A percentile compares a stretch with the other conserved stretches of the same genome.
These are phyloP conservation scores for Aleiodes leptofemur DNA, from an alignment of 2,888 invertebrate genomes.

Conservation along the genomic window DNA sequence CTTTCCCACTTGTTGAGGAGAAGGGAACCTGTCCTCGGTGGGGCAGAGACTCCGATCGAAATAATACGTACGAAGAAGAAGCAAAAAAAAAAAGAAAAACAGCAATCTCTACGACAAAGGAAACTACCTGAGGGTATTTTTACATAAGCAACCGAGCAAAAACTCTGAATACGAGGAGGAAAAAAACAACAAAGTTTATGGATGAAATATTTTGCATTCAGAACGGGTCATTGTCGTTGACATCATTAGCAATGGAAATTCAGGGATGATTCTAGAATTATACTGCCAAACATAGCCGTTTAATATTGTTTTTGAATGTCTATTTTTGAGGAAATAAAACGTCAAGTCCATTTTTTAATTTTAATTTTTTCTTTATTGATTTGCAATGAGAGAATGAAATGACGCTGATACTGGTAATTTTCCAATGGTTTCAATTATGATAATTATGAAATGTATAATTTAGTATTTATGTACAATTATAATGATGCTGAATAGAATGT, in stretches of 20 bases:
- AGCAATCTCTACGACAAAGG: conserved; percentile 2
- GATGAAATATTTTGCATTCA: conserved; percentile 10
- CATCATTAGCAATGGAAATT: conserved; percentile 2
- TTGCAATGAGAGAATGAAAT: background rate
- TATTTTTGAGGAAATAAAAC: too few relatives aligned
- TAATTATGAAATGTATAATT: background rate
- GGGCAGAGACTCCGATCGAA: conserved; percentile 16
- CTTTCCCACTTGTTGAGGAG: conserved; percentile 29
- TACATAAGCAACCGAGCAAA: background rate
- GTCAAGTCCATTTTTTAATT: too few relatives aligned
- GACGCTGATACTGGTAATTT: background rate
- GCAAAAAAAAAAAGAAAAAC: too few relatives aligned
- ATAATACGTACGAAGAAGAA: conserved; percentile 13
- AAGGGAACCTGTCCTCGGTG: conserved; percentile 18
- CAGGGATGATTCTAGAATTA: background rate
- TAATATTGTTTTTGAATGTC: too few relatives aligned
- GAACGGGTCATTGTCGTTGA: background rate
- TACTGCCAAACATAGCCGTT: too few relatives aligned
- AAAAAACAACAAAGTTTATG: background rate
- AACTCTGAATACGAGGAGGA: background rate
- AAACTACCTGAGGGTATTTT: conserved; percentile 2
- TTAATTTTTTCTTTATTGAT: too few relatives aligned
- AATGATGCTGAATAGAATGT: background rate
- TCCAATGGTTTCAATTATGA: background rate
- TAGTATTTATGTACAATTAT: conserved; percentile 3